Evolutionary conservation across 1,140 invertebrate species (phyloP).

Genomic region (Saxidomus purpurata): DNA sequence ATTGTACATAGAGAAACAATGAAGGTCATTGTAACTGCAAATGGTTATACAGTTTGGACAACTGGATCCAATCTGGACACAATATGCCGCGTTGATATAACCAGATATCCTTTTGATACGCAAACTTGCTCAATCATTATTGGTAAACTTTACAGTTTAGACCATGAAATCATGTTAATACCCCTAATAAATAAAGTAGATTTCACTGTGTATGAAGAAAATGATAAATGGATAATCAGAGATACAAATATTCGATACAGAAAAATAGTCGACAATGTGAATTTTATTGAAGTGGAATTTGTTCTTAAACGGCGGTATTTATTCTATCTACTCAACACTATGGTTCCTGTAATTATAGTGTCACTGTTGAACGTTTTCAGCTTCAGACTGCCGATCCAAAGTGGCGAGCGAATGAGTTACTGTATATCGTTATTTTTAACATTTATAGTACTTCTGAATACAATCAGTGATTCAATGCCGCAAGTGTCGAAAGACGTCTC

Average conservation of each 20-base stretch:
- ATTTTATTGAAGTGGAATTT: background rate
- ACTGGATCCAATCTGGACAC: slow-evolving; percentile 9
- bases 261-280: background rate
- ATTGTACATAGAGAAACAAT: background rate
- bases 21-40: background rate
- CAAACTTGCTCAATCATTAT: background rate
- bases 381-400: slow-evolving; percentile 1
- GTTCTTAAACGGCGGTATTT: background rate
- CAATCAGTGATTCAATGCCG: background rate
- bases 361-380: slow-evolving; percentile 40
- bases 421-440: slow-evolving; percentile 22
- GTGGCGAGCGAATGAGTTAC: slow-evolving; percentile 44
- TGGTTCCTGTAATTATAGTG: slow-evolving; percentile 7
- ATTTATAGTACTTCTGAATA: slow-evolving; percentile 38
- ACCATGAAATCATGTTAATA: background rate
- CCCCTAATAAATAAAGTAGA: background rate
- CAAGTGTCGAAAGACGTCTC: slow-evolving; percentile 22
- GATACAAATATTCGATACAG: background rate
- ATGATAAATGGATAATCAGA: slow-evolving; percentile 11
- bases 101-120: slow-evolving; percentile 42
- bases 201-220: background rate
- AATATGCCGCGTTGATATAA: background rate
- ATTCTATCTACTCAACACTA: slow-evolving; percentile 20
- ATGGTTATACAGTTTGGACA: background rate
- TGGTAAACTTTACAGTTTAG: background rate